Evolutionary conservation across 1,140 invertebrate genomes (phyloP).

Genomic region (Microplitis demolitor): DNA sequence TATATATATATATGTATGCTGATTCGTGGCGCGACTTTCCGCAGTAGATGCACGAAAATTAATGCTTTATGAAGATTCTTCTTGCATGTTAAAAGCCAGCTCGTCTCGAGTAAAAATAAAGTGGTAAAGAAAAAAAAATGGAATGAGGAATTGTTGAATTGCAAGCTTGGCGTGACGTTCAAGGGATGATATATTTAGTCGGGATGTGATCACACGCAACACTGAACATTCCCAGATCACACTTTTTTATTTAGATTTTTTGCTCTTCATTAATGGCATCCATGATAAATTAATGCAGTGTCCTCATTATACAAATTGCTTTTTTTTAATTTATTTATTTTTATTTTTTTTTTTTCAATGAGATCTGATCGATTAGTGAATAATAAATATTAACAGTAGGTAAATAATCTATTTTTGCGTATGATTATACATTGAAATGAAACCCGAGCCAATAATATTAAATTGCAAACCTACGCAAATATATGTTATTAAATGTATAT

Average conservation of each 20-base stretch:
- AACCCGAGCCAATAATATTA: no score
- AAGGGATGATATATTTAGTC: slow-evolving; percentile 20
- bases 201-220: slow-evolving; percentile 24
- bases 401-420: no score
- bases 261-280: not conserved
- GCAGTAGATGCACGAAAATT: not conserved
- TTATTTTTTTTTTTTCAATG: no score
- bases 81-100: not conserved
- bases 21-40: not conserved
- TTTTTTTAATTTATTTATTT: no score
- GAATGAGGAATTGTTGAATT: not conserved
- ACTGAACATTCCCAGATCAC: slow-evolving; percentile 8
- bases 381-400: no score
- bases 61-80: not conserved
- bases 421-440: no score
- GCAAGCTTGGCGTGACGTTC: slow-evolving; percentile 10
- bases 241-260: not conserved
- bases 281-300: no score
- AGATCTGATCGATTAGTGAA: no score
- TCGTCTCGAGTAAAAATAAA: not conserved
- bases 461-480: no score
- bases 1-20: not conserved
- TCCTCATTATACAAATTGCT: no score
- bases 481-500: no score
- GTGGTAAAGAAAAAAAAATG: not conserved